These are phyloP conservation scores for Ichneumon xanthorius DNA, from an alignment of 2,888 invertebrate species.

Conservation along the genomic window DNA sequence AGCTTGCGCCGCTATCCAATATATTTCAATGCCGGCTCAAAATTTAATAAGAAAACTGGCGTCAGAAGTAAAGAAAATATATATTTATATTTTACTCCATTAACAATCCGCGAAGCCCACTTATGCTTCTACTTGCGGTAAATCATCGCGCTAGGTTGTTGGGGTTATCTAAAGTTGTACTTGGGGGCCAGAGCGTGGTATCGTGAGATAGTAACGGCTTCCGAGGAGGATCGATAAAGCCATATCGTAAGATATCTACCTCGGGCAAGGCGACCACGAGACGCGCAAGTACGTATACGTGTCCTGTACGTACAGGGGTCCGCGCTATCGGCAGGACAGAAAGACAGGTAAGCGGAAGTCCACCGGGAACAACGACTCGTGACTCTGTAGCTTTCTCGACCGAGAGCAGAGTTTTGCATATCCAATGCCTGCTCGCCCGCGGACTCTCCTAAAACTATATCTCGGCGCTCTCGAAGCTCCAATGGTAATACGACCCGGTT, in stretches of 20 bases:
- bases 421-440: constrained; percentile 60
- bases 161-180: constrained; percentile 45
- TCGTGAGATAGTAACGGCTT: constrained; percentile 9
- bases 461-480: constrained; percentile 10
- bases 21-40: too few species aligned
- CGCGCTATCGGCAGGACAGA: constrained; percentile 33
- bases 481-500: constrained; percentile 25
- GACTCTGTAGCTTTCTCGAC: constrained; percentile 65
- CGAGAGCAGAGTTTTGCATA: constrained; percentile 77
- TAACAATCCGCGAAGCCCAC: too few species aligned
- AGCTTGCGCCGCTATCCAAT: too few species aligned
- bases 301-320: not conserved
- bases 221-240: constrained; percentile 43
- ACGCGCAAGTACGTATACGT: constrained; percentile 14
- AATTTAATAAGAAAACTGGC: too few species aligned
- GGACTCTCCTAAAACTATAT: constrained; percentile 33
- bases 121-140: not conserved
- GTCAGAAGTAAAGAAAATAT: too few species aligned
- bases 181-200: constrained; percentile 7
- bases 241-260: constrained; percentile 40
- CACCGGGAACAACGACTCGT: constrained; percentile 76
- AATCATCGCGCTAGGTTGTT: constrained; percentile 40
- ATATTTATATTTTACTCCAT: too few species aligned
- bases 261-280: not conserved
- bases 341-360: constrained; percentile 71